phyloP scores from a whole-genome alignment of 2,113 vertebrate species.

The Clarias macrocephalus region DNA sequence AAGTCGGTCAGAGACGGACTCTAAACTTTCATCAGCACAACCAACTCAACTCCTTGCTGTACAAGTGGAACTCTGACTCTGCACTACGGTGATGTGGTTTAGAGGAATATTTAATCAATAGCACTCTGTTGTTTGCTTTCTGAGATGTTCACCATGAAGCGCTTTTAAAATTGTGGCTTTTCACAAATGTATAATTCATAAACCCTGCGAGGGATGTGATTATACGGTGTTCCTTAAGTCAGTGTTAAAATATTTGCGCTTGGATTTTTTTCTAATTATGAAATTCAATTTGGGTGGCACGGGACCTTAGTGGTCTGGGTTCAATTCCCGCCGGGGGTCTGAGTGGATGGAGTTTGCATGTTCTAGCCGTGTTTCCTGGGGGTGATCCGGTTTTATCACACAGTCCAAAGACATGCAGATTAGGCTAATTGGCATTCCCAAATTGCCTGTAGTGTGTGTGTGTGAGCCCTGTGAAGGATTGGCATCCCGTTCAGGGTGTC shows the following conservation, averaged over 20 bases:
- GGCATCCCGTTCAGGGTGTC: too few relatives aligned
- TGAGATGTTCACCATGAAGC: not conserved
- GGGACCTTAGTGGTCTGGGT: too few relatives aligned
- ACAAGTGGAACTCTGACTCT: not conserved
- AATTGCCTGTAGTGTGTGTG: too few relatives aligned
- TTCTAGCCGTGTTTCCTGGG: too few relatives aligned
- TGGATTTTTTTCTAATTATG: not conserved
- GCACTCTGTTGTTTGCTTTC: not conserved
- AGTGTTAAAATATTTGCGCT: slow-evolving; percentile 19
- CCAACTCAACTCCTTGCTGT: slow-evolving; percentile 17
- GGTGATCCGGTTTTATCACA: too few relatives aligned
- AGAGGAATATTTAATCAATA: not conserved
- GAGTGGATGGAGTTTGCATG: too few relatives aligned
- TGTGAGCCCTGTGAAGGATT: too few relatives aligned
- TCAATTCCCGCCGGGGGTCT: too few relatives aligned
- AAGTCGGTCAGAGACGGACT: not conserved
- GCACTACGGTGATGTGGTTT: too few relatives aligned
- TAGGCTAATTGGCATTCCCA: too few relatives aligned
- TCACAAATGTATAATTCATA: slow-evolving; percentile 6
- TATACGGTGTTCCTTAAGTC: not conserved
- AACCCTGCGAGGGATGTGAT: not conserved
- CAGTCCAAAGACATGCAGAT: too few relatives aligned
- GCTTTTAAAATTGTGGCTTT: slow-evolving; percentile 1
- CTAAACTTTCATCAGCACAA: not conserved
- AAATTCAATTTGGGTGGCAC: not conserved